These are phyloP conservation scores for Caracal caracal DNA, from an alignment of 2,113 vertebrate species.

Conservation along the genomic window DNA sequence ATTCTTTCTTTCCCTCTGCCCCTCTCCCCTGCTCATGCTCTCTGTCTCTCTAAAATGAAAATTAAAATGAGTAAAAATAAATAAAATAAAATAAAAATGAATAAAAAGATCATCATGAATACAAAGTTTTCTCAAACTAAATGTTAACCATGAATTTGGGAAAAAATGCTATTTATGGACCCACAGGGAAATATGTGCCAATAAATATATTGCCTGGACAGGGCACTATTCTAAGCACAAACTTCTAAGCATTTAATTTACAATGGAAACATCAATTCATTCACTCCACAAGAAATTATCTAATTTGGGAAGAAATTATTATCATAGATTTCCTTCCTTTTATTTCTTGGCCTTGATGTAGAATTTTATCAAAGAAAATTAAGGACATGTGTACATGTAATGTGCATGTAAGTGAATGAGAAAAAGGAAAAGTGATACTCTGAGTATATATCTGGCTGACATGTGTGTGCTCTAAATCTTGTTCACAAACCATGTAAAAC, in stretches of 20 bases:
- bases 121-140: background rate
- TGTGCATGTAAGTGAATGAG: background rate
- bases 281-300: background rate
- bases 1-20: too few relatives aligned
- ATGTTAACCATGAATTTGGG: background rate
- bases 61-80: too few relatives aligned
- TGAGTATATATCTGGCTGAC: background rate
- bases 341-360: background rate
- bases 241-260: background rate
- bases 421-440: background rate
- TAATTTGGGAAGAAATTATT: slow-evolving; percentile 11
- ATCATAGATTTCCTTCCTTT: background rate
- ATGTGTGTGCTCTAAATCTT: background rate
- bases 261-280: background rate
- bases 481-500: background rate
- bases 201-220: background rate
- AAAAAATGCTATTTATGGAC: background rate
- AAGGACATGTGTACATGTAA: background rate
- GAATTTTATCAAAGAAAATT: slow-evolving; percentile 12
- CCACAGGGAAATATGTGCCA: background rate
- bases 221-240: background rate
- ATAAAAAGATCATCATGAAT: background rate
- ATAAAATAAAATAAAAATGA: too few relatives aligned
- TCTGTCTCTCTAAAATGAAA: too few relatives aligned
- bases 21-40: too few relatives aligned